Base-by-base conservation (phyloP, 2,113 vertebrate species). In the Chrysemys picta region DNA sequence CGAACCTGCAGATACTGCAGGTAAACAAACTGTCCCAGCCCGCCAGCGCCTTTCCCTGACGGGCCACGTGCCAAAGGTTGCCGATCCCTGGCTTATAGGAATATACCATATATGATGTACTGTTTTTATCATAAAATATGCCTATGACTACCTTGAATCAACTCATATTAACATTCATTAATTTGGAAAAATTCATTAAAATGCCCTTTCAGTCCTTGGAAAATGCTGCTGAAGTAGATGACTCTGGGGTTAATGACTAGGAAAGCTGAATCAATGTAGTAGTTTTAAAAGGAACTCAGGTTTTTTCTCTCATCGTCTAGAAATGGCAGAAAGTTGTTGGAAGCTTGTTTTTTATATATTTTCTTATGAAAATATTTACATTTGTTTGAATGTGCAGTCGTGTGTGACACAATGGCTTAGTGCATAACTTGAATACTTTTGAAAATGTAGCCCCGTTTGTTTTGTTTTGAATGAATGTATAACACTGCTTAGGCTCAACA, bases 401-500 rank as follows among this genome's bases (percentile, higher is more conserved):
- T 65, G 7, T 19, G 14, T 35, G 62, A 65, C 31, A 19, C 10
- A 62, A 3, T 54, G 45, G 53, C 84, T 50, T 83, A 35, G 78
- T n/a, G 16, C 62, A n/a, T 65, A 35, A 16, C 31, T 65, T 88
- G 59, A 88, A 14, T 57, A 17, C 2, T 5, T 69, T 80, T 84
- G 83, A 62, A n/a, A 49, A 19, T 88, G 75, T 87, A 69, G 1
- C 49, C 17, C 31, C 82, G 4, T 56, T 84, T 83, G 45, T 42
- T 2, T 89, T 91, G 47, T 29, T 19, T 4, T 50, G 17, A 14
- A 5, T 65, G 49, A 52, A 78, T 69, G 53, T 53, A 5, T 27
- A 9, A 47, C 22, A 5, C 1, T 42, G 52, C 62, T 91, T 24
- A 45, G 6, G 76, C 80, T 86, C 1, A 17, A 0, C 12, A 6